Evolutionary conservation across 2,797 vertebrate genomes (phyloP).

Genomic region (Novumbra hubbsi): DNA sequence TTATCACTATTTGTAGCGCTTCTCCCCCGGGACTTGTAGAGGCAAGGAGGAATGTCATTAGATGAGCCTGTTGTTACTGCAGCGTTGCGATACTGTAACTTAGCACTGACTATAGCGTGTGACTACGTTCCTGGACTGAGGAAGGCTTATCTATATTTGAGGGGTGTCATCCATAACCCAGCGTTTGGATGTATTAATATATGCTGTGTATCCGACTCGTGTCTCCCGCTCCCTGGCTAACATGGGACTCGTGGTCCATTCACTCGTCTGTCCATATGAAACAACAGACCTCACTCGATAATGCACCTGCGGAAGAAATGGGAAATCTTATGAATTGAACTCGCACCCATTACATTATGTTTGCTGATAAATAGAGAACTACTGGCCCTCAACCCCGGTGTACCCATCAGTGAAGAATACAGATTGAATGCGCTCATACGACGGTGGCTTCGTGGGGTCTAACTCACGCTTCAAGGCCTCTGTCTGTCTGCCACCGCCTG

Average conservation of each 20-base stretch:
- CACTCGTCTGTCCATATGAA: not conserved
- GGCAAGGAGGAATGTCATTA: conserved; percentile 94
- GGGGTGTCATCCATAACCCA: conserved; percentile 53
- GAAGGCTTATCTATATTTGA: conserved; percentile 68
- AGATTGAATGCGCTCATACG: conserved; percentile 42
- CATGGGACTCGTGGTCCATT: not conserved
- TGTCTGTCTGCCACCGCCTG: conserved; percentile 48
- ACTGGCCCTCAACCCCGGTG: conserved; percentile 15
- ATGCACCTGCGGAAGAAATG: conserved; percentile 8
- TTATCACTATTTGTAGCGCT: conserved; percentile 80
- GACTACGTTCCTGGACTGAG: conserved; percentile 45
- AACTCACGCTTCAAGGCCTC: conserved; percentile 52
- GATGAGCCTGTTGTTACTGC: conserved; percentile 88
- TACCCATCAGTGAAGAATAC: conserved; percentile 41
- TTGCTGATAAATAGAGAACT: conserved; percentile 12
- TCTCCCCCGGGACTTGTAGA: conserved; percentile 62
- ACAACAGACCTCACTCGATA: not conserved
- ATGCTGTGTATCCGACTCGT: conserved; percentile 22
- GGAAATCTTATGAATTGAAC: not conserved
- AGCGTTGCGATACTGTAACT: conserved; percentile 48
- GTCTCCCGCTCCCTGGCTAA: conserved; percentile 27
- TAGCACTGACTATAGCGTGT: conserved; percentile 27
- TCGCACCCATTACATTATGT: not conserved
- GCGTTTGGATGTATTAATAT: conserved; percentile 37
- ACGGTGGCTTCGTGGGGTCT: conserved; percentile 38